phyloP scores from a whole-genome alignment of 2,888 invertebrate genomes.

The Anodontia alba region DNA sequence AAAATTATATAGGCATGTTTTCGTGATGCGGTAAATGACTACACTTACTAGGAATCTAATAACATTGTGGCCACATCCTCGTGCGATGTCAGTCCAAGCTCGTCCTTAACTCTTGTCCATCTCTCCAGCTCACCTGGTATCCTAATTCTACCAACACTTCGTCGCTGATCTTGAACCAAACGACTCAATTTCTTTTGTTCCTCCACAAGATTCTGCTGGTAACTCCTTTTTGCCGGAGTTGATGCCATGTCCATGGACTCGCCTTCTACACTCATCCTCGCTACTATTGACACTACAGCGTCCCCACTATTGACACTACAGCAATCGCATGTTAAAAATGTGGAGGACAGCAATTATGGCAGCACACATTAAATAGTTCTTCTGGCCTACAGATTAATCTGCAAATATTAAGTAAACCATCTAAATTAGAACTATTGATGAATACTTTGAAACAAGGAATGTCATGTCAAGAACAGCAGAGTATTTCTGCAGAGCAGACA shows the following conservation, averaged over 20 bases:
- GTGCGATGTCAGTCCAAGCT: constrained; percentile 34
- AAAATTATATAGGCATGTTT: no score
- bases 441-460: no score
- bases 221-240: neutral
- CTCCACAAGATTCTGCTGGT: neutral
- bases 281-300: no score
- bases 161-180: neutral
- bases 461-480: no score
- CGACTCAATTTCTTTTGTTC: neutral
- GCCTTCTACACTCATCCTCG: neutral
- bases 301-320: neutral
- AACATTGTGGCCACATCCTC: constrained; percentile 49
- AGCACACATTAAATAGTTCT: neutral
- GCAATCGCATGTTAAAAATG: neutral
- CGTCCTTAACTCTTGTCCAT: constrained; percentile 38
- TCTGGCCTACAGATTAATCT: neutral
- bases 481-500: no score
- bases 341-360: neutral
- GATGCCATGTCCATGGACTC: neutral
- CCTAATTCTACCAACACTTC: constrained; percentile 3
- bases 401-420: neutral
- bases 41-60: constrained; percentile 43
- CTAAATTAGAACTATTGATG: no score
- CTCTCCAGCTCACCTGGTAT: constrained; percentile 24
- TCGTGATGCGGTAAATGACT: no score